phyloP scores from a whole-genome alignment of 2,113 vertebrate genomes.

The Rhinopithecus roxellana region DNA sequence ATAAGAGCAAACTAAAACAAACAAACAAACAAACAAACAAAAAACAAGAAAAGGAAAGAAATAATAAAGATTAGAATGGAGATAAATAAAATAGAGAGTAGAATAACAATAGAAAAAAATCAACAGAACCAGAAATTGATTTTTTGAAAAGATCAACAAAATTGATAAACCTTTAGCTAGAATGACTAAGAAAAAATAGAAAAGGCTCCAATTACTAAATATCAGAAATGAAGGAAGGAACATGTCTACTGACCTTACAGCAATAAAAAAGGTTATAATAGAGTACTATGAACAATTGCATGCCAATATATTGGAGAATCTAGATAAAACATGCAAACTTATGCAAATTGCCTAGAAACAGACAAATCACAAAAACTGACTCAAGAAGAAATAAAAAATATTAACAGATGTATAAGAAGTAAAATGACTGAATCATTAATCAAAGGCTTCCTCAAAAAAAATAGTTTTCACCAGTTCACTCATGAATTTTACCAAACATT shows the following conservation, averaged over 20 bases:
- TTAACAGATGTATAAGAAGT: background rate
- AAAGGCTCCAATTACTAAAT: background rate
- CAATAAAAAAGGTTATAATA: background rate
- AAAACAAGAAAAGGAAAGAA: background rate
- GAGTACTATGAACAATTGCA: background rate
- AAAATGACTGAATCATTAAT: background rate
- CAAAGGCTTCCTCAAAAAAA: background rate
- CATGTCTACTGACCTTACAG: background rate
- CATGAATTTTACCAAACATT: background rate
- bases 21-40: background rate
- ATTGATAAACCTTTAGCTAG: background rate
- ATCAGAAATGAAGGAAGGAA: background rate
- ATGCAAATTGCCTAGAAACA: background rate
- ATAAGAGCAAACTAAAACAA: background rate
- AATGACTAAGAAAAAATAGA: background rate
- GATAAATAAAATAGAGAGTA: background rate
- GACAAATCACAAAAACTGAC: background rate
- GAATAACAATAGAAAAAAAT: background rate
- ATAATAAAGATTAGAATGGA: background rate
- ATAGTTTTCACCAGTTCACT: background rate
- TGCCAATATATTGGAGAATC: background rate
- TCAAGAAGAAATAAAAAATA: background rate
- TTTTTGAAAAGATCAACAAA: background rate
- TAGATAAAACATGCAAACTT: background rate
- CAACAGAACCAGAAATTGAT: background rate